Evolutionary conservation across 2,888 invertebrate species (phyloP).

Genomic region (Keiferia lycopersicella): DNA sequence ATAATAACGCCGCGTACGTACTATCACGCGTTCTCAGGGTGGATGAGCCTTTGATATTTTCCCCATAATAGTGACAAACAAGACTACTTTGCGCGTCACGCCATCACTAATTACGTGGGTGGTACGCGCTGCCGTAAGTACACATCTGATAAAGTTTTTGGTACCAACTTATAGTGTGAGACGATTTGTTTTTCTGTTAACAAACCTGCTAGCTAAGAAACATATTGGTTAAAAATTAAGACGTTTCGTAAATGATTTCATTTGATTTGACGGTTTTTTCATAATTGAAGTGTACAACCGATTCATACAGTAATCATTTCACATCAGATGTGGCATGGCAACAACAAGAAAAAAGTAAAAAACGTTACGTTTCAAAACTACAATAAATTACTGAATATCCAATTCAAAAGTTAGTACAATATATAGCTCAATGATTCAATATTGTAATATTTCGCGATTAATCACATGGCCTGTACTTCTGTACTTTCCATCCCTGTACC

Average conservation of each 20-base stretch:
- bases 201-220: background rate
- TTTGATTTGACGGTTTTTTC: too few relatives aligned
- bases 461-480: too few relatives aligned
- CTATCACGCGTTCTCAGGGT: background rate
- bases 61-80: background rate
- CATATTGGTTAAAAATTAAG: too few relatives aligned
- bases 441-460: background rate
- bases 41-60: conserved; percentile 6
- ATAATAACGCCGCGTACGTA: background rate
- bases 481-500: background rate
- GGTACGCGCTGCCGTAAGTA: background rate
- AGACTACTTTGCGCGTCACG: background rate
- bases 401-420: too few relatives aligned
- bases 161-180: background rate
- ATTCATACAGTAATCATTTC: too few relatives aligned
- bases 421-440: too few relatives aligned
- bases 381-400: too few relatives aligned
- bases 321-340: too few relatives aligned
- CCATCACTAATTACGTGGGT: background rate
- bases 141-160: too few relatives aligned
- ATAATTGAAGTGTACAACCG: too few relatives aligned
- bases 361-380: background rate
- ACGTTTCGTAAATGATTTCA: too few relatives aligned
- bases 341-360: too few relatives aligned
- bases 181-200: background rate